phyloP scores from a whole-genome alignment of 2,888 invertebrate species.

The Nomada lathburiana region DNA sequence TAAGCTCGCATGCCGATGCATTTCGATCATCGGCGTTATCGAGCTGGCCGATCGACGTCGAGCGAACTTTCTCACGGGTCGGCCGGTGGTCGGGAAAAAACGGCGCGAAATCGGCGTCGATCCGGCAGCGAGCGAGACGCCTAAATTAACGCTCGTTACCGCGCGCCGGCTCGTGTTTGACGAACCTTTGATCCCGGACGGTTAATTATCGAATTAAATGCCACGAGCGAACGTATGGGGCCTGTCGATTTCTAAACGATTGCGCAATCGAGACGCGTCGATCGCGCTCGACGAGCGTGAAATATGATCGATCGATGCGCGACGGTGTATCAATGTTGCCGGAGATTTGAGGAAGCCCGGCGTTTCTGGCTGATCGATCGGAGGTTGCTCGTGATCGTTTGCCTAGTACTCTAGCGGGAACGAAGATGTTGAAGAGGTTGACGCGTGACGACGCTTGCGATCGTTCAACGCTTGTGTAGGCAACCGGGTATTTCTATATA shows the following conservation, averaged over 20 bases:
- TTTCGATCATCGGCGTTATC: constrained; percentile 55
- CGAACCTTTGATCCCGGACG: constrained; percentile 55
- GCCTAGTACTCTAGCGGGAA: too few relatives aligned
- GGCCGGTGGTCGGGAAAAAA: constrained; percentile 39
- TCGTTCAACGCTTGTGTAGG: too few relatives aligned
- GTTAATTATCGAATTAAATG: constrained; percentile 63
- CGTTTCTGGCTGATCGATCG: neutral
- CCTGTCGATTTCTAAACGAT: constrained; percentile 40
- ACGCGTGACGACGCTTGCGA: too few relatives aligned
- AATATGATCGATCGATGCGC: neutral
- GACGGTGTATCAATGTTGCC: neutral
- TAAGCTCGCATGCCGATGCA: constrained; percentile 48
- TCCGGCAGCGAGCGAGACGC: constrained; percentile 34
- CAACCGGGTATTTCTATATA: too few relatives aligned
- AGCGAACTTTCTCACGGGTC: constrained; percentile 68
- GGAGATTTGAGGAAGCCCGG: constrained; percentile 1
- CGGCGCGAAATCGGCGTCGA: constrained; percentile 57
- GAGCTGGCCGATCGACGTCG: constrained; percentile 38
- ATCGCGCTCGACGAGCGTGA: constrained; percentile 15
- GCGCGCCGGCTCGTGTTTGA: constrained; percentile 44
- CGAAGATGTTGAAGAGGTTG: too few relatives aligned
- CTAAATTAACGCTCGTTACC: constrained; percentile 53
- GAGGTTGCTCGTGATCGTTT: neutral
- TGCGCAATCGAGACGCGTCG: constrained; percentile 28
- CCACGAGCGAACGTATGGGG: constrained; percentile 48